Base-by-base conservation (phyloP, 2,888 invertebrate species). In the Notocelia uddmanniana region DNA sequence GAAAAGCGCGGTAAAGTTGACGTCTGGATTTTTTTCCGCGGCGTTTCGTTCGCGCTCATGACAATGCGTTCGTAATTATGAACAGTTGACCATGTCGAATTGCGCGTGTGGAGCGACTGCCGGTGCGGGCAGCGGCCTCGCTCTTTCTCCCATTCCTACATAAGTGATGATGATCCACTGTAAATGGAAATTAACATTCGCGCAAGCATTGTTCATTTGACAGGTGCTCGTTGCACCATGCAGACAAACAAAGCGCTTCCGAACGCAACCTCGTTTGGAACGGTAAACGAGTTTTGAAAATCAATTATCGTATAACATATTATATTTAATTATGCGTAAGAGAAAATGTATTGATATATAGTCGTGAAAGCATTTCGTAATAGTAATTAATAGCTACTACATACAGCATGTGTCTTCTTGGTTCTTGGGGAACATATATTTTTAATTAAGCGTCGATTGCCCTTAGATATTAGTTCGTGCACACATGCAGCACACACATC, bases 71-170 rank as follows among this genome's bases (percentile, higher is more conserved):
- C 8, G 75, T 88, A 86, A 89, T 89, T 89, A 89, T 85, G 86
- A 86, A 89, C 87, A 91, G 89, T 89, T 92, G 93, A 91, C 93
- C 92, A 92, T 92, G 84, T 92, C 91, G 92, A 92, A 92, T 89
- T 93, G 88, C 89, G 91, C 91, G 90, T 87, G 91, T 86, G 73
- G 85, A 84, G 80, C 87, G 92, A 93, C 92, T 92, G 93, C 84
- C 80, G 83, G 83, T 81, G 87, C 88, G 88, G 86, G 82, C 89
- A 85, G 80, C 85, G 86, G 87, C 89, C 85, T 82, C 88, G 87
- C 88, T 91, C 92, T 91, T 91, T 91, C 93, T 91, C 90, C 93
- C 93, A 92, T 92, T 91, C 92, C 92, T 89, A 90, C 89, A 89
- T 90, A 86, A 83, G 81, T 82, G 83, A 85, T 87, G 88, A 86